Percentiles rank a stretch among this genome's conserved stretches.
These are phyloP conservation scores for Clarias batrachus DNA, from an alignment of 2,113 vertebrate genomes.

Conservation along the genomic window DNA sequence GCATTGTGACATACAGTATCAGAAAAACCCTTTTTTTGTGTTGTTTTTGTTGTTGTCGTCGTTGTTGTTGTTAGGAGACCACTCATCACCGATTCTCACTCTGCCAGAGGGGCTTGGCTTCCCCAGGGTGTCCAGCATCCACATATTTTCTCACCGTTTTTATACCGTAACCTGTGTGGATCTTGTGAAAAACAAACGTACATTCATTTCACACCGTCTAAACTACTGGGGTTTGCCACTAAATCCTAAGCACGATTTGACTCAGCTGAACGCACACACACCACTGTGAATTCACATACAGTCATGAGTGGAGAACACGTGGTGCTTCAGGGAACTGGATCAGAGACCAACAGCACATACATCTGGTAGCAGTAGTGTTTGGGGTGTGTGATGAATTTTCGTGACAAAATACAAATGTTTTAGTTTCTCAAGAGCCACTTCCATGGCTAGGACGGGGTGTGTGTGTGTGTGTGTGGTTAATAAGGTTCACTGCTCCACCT, in stretches of 20 bases:
- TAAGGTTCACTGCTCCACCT: too few relatives aligned
- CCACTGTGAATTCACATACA: slow-evolving; percentile 30
- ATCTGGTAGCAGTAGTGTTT: slow-evolving; percentile 14
- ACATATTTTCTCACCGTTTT: slow-evolving; percentile 35
- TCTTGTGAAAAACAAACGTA: slow-evolving; percentile 43
- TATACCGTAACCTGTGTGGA: slow-evolving; percentile 15
- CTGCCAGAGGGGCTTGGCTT: slow-evolving; percentile 27
- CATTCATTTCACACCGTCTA: slow-evolving; percentile 51
- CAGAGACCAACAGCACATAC: neutral
- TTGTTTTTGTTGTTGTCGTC: too few relatives aligned
- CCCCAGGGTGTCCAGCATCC: slow-evolving; percentile 39
- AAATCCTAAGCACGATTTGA: slow-evolving; percentile 40
- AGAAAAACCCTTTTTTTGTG: slow-evolving; percentile 9
- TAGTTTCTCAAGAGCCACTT: neutral
- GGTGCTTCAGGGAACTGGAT: slow-evolving; percentile 21
- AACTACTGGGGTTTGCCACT: slow-evolving; percentile 43
- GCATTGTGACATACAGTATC: slow-evolving; percentile 41
- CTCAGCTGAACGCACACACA: slow-evolving; percentile 23
- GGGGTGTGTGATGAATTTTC: neutral
- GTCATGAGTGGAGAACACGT: slow-evolving; percentile 19
- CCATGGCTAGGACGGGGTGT: neutral
- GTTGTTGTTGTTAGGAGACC: slow-evolving; percentile 39
- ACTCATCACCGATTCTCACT: slow-evolving; percentile 49
- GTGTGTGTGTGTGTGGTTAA: neutral
- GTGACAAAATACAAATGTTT: too few relatives aligned